Conservation (phyloP, 1,140 invertebrate genomes). For the Pantala flavescens region DNA sequence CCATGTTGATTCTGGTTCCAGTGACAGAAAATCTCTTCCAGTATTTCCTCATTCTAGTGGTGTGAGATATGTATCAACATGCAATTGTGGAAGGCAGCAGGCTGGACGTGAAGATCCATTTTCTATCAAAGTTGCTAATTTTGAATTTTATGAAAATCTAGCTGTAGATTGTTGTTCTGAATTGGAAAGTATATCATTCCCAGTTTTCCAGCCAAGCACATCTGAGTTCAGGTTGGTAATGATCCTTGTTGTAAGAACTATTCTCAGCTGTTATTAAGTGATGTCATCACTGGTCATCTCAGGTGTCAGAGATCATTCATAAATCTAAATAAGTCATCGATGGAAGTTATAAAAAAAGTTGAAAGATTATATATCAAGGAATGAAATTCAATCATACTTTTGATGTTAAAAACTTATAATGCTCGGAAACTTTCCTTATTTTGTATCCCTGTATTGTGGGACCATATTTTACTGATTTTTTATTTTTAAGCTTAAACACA, state of each 20-base stretch:
- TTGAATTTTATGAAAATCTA: constrained; percentile 69
- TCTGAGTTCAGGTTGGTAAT: constrained; percentile 41
- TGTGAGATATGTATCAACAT: constrained; percentile 70
- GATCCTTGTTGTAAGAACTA: no score
- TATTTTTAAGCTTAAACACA: no score
- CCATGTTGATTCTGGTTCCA: neutral
- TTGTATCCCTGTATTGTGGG: no score
- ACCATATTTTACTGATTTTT: no score
- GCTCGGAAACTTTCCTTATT: no score
- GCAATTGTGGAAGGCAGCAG: constrained; percentile 83
- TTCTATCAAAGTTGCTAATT: constrained; percentile 70
- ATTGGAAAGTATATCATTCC: constrained; percentile 60
- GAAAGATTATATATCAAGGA: no score
- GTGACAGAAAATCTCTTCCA: constrained; percentile 26
- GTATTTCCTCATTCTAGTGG: constrained; percentile 61
- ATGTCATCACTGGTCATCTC: constrained; percentile 24
- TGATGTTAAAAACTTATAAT: no score
- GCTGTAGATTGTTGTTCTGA: constrained; percentile 60
- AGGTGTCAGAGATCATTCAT: no score
- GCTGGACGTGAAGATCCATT: constrained; percentile 82
- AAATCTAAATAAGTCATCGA: constrained; percentile 20
- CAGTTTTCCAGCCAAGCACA: constrained; percentile 73
- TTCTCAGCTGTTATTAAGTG: constrained; percentile 20
- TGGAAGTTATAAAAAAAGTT: no score
- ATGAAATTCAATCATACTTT: no score